Percentiles rank a stretch among this genome's conserved stretches.
phyloP scores from a whole-genome alignment of 2,888 invertebrate genomes.

The Acleris literana region DNA sequence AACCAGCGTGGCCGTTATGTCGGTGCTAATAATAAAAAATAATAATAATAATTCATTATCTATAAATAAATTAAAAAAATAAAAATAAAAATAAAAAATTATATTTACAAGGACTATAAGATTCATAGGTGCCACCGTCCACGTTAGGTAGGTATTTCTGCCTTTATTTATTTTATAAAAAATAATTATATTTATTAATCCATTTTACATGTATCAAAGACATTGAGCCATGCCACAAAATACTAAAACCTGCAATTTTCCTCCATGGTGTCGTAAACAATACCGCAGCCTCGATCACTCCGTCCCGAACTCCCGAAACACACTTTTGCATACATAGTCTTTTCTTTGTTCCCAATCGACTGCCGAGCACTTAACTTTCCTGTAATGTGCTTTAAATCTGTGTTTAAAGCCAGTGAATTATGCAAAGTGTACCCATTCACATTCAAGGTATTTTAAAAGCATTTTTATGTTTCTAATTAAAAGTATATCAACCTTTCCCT shows the following conservation, averaged over 20 bases:
- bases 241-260: constrained; percentile 5
- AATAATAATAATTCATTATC: too few relatives aligned
- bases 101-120: too few relatives aligned
- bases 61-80: too few relatives aligned
- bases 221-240: constrained; percentile 2
- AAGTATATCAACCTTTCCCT: not conserved
- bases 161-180: too few relatives aligned
- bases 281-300: not conserved
- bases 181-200: too few relatives aligned
- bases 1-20: too few relatives aligned
- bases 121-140: too few relatives aligned
- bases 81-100: too few relatives aligned
- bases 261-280: constrained; percentile 12
- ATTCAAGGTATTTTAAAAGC: constrained; percentile 18
- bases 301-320: constrained; percentile 7
- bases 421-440: constrained; percentile 22
- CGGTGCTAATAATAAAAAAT: too few relatives aligned
- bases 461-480: constrained; percentile 7
- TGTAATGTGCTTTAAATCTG: constrained; percentile 32
- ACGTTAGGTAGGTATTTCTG: too few relatives aligned
- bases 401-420: constrained; percentile 25
- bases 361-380: constrained; percentile 21
- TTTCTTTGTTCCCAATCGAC: constrained; percentile 15
- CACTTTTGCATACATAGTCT: constrained; percentile 2
- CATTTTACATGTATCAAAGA: too few relatives aligned